Evolutionary conservation across 2,888 invertebrate genomes (phyloP).

Genomic region (Deroplatys truncata): DNA sequence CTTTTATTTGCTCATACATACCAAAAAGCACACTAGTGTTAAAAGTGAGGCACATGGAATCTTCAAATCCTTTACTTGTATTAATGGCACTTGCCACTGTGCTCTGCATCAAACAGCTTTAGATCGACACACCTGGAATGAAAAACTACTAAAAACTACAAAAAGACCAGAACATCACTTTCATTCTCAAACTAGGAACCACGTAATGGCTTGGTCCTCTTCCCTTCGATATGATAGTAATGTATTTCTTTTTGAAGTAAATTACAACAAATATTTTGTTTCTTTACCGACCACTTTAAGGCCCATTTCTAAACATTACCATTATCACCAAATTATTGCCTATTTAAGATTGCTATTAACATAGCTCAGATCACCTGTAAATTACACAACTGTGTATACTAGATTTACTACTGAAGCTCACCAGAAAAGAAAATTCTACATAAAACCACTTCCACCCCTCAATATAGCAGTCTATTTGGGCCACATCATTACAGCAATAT

Average conservation of each 20-base stretch:
- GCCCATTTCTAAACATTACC: not conserved
- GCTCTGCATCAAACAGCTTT: not conserved
- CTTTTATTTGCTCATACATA: not conserved
- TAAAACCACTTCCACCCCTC: conserved; percentile 11
- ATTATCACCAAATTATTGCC: conserved; percentile 4
- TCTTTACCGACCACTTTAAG: not conserved
- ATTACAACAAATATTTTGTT: not conserved
- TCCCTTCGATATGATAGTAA: not conserved
- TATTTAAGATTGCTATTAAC: not conserved
- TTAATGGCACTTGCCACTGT: no score
- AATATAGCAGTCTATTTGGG: conserved; percentile 25
- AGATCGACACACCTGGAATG: not conserved
- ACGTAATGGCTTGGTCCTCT: not conserved
- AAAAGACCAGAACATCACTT: not conserved
- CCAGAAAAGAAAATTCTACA: not conserved
- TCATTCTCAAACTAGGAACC: no score
- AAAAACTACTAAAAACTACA: no score
- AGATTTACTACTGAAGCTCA: not conserved
- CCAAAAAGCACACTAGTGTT: not conserved
- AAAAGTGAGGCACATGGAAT: not conserved
- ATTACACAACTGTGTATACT: not conserved
- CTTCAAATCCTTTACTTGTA: no score
- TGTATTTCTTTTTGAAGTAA: not conserved
- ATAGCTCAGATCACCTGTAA: not conserved
- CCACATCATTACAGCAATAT: conserved; percentile 21